Base-by-base conservation (phyloP, 2,888 invertebrate genomes). In the Synergus itoensis region DNA sequence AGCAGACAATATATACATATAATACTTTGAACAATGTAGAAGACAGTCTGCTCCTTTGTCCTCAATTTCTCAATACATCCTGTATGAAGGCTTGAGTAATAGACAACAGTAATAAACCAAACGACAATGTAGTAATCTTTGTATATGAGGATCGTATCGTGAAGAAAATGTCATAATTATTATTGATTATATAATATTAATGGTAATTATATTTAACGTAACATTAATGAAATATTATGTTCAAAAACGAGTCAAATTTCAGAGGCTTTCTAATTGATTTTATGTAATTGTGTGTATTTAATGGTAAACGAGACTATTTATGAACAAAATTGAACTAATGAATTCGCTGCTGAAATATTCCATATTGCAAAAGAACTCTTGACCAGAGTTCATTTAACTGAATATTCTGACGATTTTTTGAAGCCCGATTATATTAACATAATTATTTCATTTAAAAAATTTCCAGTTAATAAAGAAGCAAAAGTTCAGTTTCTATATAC, bases 31-130 rank as follows among this genome's bases (percentile, higher is more conserved):
- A 57, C 53, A 73, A 53, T 73, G 48, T 40, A 57, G n/a, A 73
- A 73, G 69, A 73, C 28, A 73, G 28, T 73, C n/a, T 48, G 53
- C 48, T 28, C 16, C 21, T 48, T 73, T 73, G 69, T 53, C 11
- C 53, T 73, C 9, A 73, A 73, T 53, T 73, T 48, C 36, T 36
- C 53, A 73, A 73, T 73, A 73, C 53, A 53, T 73, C 53, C 36
- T 16, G 16, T 48, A 3, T 53, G 48, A 53, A 53, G 36, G 53
- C 16, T 48, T 53, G 45, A 73, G 28, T 36, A 53, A 48, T 53
- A 53, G n/a, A 36, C 69, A 48, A 73, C 45, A n/a, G 45, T 69
- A 48, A 45, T 45, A 48, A 43, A 43, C 28, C 8, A 69, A 69
- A 48, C 45, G 3, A 36, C 48, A 69, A 48, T 69, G 69, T 45